Evolutionary conservation across 1,140 invertebrate genomes (phyloP).

Genomic region (Trissolcus basalis): DNA sequence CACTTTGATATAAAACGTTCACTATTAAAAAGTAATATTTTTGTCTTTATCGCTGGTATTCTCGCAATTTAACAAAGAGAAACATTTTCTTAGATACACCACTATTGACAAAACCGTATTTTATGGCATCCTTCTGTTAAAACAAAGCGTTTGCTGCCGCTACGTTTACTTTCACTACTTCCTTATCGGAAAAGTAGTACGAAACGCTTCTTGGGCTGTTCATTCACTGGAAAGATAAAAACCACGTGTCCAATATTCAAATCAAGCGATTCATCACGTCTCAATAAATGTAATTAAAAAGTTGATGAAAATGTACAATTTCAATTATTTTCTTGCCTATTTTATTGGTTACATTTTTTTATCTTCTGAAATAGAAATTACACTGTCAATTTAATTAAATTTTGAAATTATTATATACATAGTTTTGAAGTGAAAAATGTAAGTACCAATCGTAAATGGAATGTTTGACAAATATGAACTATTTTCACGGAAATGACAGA

Average conservation of each 20-base stretch:
- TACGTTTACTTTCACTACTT: conserved; percentile 53
- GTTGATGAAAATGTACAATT: too few species aligned
- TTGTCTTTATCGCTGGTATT: neutral
- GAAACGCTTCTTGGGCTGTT: conserved; percentile 50
- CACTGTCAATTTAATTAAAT: too few species aligned
- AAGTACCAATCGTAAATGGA: too few species aligned
- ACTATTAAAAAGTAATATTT: too few species aligned
- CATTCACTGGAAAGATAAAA: conserved; percentile 43
- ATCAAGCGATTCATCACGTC: conserved; percentile 5
- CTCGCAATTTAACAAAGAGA: conserved; percentile 7
- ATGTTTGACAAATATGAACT: too few species aligned
- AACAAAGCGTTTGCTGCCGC: conserved; percentile 37
- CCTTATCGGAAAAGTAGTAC: conserved; percentile 49
- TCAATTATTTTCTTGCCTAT: too few species aligned
- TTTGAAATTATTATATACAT: too few species aligned
- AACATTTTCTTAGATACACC: conserved; percentile 41
- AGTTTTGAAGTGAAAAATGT: too few species aligned
- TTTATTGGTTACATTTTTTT: conserved; percentile 2
- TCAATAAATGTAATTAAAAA: conserved; percentile 6
- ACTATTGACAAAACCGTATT: conserved; percentile 36
- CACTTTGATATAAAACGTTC: too few species aligned
- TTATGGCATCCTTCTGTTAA: conserved; percentile 30
- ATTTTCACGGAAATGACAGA: too few species aligned
- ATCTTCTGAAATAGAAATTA: too few species aligned
- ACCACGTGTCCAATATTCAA: conserved; percentile 17